Conservation (phyloP, 2,888 invertebrate species). For the Drosophila neutralis region DNA sequence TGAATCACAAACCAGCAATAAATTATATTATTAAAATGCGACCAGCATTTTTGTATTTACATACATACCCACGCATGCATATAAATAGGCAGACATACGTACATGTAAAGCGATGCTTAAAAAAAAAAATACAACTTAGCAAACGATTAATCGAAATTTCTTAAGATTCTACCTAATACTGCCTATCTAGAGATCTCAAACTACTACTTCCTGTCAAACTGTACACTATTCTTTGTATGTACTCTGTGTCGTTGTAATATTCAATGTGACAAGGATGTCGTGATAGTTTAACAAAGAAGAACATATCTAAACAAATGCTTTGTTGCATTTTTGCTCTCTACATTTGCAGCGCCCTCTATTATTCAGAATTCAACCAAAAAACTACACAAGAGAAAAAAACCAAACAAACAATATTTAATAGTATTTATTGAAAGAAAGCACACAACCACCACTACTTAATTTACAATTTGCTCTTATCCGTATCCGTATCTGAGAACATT, state of each 20-base stretch:
- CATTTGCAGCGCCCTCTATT: slow-evolving; percentile 49
- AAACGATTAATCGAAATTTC: slow-evolving; percentile 2
- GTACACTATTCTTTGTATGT: slow-evolving; percentile 32
- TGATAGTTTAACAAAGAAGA: slow-evolving; percentile 20
- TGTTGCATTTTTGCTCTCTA: slow-evolving; percentile 52
- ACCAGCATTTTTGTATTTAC: slow-evolving; percentile 19
- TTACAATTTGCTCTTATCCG: slow-evolving; percentile 49
- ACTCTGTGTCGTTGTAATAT: slow-evolving; percentile 31
- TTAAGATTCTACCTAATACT: slow-evolving; percentile 14
- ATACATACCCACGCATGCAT: slow-evolving; percentile 5
- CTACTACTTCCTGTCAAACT: slow-evolving; percentile 39
- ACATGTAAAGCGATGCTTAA: slow-evolving; percentile 14
- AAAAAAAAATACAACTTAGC: slow-evolving; percentile 1
- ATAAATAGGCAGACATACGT: background rate
- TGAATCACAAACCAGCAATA: slow-evolving; percentile 21
- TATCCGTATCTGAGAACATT: slow-evolving; percentile 73
- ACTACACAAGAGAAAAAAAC: slow-evolving; percentile 10
- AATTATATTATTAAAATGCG: slow-evolving; percentile 1
- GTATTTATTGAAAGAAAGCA: slow-evolving; percentile 34
- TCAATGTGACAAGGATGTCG: slow-evolving; percentile 34
- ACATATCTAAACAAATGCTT: slow-evolving; percentile 42
- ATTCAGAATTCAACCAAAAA: slow-evolving; percentile 37
- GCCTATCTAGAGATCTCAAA: slow-evolving; percentile 23
- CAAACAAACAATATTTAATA: background rate
- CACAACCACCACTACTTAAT: slow-evolving; percentile 58